Evolutionary conservation across 35 echinoderm and acorn worm species (phyloP).

Genomic region (Holothuria glaberrima): DNA sequence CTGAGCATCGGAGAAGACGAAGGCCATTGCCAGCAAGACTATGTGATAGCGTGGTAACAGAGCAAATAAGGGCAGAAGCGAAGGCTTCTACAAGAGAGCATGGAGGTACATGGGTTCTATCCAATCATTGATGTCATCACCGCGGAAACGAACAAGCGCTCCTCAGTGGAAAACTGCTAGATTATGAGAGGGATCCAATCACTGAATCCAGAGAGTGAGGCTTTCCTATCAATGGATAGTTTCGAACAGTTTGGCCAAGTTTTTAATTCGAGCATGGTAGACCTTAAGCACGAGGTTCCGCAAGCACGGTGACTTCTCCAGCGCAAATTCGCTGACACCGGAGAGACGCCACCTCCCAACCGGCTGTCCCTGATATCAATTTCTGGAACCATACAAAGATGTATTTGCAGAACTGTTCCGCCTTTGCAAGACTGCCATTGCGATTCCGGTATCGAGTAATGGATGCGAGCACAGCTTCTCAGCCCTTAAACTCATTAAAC

Average conservation of each 20-base stretch:
- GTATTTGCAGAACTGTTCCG: constrained; percentile 43
- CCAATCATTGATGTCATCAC: too few relatives aligned
- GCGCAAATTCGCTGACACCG: constrained; percentile 19
- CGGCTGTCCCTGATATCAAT: not conserved
- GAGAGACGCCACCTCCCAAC: constrained; percentile 5
- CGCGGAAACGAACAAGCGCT: not conserved
- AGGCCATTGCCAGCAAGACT: too few relatives aligned
- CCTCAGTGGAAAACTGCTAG: too few relatives aligned
- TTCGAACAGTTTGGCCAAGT: constrained; percentile 18
- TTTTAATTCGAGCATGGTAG: constrained; percentile 33
- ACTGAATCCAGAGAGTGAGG: too few relatives aligned
- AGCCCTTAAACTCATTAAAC: not conserved
- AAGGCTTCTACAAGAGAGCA: too few relatives aligned
- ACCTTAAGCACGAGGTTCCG: constrained; percentile 24
- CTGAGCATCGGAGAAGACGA: too few relatives aligned
- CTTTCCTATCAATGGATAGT: constrained; percentile 1
- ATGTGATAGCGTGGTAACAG: too few relatives aligned
- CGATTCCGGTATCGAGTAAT: constrained; percentile 7
- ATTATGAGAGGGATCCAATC: constrained; percentile 30
- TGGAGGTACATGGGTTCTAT: too few relatives aligned
- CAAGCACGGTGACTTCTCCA: constrained; percentile 21
- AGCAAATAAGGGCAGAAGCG: too few relatives aligned
- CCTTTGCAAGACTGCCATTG: constrained; percentile 10
- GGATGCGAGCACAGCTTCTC: constrained; percentile 26
- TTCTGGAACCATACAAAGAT: constrained; percentile 43